Evolutionary conservation across 2,888 invertebrate species (phyloP).

Genomic region (Mantis religiosa): DNA sequence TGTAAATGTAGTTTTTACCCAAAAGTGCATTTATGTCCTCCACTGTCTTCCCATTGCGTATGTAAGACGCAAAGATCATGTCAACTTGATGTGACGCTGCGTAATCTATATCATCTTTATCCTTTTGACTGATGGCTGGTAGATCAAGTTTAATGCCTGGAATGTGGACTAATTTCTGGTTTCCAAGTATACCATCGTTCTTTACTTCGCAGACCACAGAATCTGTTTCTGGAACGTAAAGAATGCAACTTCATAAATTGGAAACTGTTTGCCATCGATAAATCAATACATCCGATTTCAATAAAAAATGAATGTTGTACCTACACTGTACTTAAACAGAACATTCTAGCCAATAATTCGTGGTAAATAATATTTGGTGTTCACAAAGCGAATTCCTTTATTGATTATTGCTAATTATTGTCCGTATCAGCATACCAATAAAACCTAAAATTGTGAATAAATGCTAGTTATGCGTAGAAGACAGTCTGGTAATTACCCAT

Average conservation of each 20-base stretch:
- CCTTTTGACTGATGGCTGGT: slow-evolving; percentile 96
- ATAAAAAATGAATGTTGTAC: too few relatives aligned
- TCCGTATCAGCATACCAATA: too few relatives aligned
- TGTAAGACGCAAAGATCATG: slow-evolving; percentile 97
- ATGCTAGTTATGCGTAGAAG: too few relatives aligned
- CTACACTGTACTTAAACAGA: too few relatives aligned
- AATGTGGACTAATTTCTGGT: slow-evolving; percentile 93
- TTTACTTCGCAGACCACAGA: slow-evolving; percentile 59
- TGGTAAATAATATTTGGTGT: too few relatives aligned
- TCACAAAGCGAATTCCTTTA: too few relatives aligned
- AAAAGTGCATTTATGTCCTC: slow-evolving; percentile 81
- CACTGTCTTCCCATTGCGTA: slow-evolving; percentile 83
- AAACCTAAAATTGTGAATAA: too few relatives aligned
- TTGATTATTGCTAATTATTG: too few relatives aligned
- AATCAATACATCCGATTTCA: background rate
- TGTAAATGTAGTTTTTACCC: slow-evolving; percentile 48
- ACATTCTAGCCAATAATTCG: too few relatives aligned
- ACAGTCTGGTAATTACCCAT: too few relatives aligned
- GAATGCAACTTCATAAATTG: background rate
- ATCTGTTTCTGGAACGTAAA: background rate
- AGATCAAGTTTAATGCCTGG: slow-evolving; percentile 93
- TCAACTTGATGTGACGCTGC: slow-evolving; percentile 89
- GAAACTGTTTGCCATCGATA: background rate
- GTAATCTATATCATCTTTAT: slow-evolving; percentile 82
- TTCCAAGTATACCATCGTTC: slow-evolving; percentile 91